These are phyloP conservation scores for Euborellia annulipes DNA, from an alignment of 1,140 invertebrate species.

Conservation along the genomic window DNA sequence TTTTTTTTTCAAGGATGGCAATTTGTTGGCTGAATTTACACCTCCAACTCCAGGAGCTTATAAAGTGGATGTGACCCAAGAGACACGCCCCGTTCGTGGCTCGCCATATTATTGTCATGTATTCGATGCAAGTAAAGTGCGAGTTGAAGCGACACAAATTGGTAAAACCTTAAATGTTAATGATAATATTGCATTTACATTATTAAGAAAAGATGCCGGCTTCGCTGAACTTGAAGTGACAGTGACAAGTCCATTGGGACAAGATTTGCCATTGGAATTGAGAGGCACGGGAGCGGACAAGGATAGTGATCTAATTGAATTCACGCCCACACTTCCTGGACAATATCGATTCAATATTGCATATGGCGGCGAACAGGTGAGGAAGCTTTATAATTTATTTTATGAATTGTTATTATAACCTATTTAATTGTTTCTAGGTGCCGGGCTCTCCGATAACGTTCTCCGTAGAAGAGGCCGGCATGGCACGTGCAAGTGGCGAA, in stretches of 20 bases:
- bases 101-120: slow-evolving; percentile 93
- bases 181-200: slow-evolving; percentile 70
- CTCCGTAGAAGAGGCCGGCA: slow-evolving; percentile 42
- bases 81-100: slow-evolving; percentile 78
- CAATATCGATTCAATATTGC: slow-evolving; percentile 77
- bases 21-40: slow-evolving; percentile 81
- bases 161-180: slow-evolving; percentile 67
- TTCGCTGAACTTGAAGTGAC: slow-evolving; percentile 78
- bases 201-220: slow-evolving; percentile 74
- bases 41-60: slow-evolving; percentile 54
- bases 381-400: background rate
- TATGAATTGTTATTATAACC: background rate
- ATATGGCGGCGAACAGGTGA: slow-evolving; percentile 58
- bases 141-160: slow-evolving; percentile 41
- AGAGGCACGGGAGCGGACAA: slow-evolving; percentile 54
- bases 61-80: slow-evolving; percentile 77
- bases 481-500: slow-evolving; percentile 43
- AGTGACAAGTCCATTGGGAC: slow-evolving; percentile 75
- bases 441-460: slow-evolving; percentile 39
- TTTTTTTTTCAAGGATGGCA: slow-evolving; percentile 43
- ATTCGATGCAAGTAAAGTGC: slow-evolving; percentile 72
- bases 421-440: background rate
- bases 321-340: slow-evolving; percentile 73
- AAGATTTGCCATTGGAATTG: slow-evolving; percentile 67
- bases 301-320: slow-evolving; percentile 58